Percentiles rank a stretch among this genome's conserved stretches.
phyloP scores from a whole-genome alignment of 1,140 invertebrate species.

The Bombus polaris region DNA sequence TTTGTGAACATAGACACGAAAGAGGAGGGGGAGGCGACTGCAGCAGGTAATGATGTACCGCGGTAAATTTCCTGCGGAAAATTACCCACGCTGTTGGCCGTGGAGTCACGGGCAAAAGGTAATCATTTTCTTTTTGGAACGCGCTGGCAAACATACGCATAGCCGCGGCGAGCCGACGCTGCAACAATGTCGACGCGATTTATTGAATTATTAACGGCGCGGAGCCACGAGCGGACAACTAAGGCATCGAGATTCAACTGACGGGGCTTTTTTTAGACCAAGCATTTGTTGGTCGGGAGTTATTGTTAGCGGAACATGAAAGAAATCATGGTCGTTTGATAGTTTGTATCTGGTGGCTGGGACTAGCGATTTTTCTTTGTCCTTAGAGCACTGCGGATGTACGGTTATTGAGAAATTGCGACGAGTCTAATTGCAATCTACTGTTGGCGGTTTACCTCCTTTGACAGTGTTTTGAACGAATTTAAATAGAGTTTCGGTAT shows the following conservation, averaged over 20 bases:
- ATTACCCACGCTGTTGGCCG: slow-evolving; percentile 63
- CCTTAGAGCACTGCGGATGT: neutral
- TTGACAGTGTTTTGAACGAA: neutral
- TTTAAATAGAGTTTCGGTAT: neutral
- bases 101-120: slow-evolving; percentile 56
- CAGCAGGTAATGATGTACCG: slow-evolving; percentile 70
- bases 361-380: neutral
- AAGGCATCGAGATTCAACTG: neutral
- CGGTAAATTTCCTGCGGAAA: slow-evolving; percentile 70
- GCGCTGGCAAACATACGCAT: slow-evolving; percentile 29
- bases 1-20: slow-evolving; percentile 49
- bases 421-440: neutral
- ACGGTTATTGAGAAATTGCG: neutral
- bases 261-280: neutral
- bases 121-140: slow-evolving; percentile 50
- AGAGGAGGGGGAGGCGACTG: slow-evolving; percentile 44
- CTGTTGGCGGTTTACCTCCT: neutral
- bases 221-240: neutral
- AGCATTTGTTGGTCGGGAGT: neutral
- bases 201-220: slow-evolving; percentile 34
- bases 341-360: neutral
- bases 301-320: neutral
- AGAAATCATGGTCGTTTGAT: neutral
- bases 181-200: slow-evolving; percentile 37
- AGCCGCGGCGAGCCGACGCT: neutral